These are phyloP conservation scores for Brienomyrus brachyistius DNA, from an alignment of 2,113 vertebrate species.

Conservation along the genomic window DNA sequence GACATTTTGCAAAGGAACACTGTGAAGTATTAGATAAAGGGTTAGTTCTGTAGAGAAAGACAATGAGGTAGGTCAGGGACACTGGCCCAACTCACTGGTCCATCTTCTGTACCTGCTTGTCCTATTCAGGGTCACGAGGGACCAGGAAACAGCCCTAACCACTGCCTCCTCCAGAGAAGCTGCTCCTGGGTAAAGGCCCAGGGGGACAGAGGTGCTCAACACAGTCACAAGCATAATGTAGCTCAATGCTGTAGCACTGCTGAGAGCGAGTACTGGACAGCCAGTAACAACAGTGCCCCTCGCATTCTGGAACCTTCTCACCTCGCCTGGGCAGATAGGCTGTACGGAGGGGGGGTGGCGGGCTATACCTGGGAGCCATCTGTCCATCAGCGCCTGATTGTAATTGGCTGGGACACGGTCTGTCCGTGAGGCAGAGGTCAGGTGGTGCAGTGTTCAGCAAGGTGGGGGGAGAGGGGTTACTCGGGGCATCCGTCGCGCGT, in stretches of 20 bases:
- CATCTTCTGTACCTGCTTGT: background rate
- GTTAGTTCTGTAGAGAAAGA: background rate
- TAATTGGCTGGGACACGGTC: slow-evolving; percentile 58
- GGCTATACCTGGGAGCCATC: slow-evolving; percentile 33
- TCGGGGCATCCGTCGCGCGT: slow-evolving; percentile 8
- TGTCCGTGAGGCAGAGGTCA: slow-evolving; percentile 51
- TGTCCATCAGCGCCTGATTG: slow-evolving; percentile 50
- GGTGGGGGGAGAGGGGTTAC: background rate
- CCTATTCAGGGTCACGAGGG: background rate
- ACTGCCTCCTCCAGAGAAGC: background rate
- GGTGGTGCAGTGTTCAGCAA: background rate
- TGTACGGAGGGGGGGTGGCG: background rate
- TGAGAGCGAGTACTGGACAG: background rate
- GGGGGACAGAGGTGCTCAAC: background rate
- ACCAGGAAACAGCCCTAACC: background rate
- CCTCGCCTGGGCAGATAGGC: background rate
- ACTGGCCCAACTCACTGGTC: background rate
- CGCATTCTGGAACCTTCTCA: background rate
- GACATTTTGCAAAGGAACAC: background rate
- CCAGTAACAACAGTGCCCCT: background rate
- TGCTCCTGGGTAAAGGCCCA: background rate
- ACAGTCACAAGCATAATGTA: background rate
- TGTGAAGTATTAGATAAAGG: background rate
- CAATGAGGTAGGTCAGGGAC: background rate
- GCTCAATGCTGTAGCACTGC: background rate